A percentile compares a stretch with the other conserved stretches of the same genome.
These are phyloP conservation scores for Xestobium rufovillosum DNA, from an alignment of 2,888 invertebrate species.

Conservation along the genomic window DNA sequence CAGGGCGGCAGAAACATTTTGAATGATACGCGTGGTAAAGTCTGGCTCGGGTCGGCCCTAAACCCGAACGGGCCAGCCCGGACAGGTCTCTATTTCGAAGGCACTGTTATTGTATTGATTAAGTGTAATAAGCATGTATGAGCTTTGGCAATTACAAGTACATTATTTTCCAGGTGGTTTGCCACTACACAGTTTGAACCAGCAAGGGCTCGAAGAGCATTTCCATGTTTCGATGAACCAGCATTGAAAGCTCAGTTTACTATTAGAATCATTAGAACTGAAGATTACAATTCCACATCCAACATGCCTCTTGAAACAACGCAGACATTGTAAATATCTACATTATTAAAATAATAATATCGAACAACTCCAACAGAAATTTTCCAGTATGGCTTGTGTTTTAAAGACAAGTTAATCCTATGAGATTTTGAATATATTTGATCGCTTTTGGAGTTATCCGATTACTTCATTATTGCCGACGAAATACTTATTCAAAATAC, in stretches of 20 bases:
- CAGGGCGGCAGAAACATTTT: too few relatives aligned
- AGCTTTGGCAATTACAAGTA: too few relatives aligned
- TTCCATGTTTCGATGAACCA: conserved; percentile 74
- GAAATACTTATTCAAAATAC: too few relatives aligned
- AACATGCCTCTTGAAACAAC: conserved; percentile 24
- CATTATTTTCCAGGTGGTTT: conserved; percentile 36
- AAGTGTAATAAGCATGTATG: too few relatives aligned
- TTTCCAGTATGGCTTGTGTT: too few relatives aligned
- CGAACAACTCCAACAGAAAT: conserved; percentile 46
- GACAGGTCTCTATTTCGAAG: too few relatives aligned
- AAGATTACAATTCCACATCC: conserved; percentile 25
- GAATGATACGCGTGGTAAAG: too few relatives aligned
- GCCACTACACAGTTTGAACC: conserved; percentile 63
- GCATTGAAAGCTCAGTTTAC: conserved; percentile 50
- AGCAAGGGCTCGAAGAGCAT: conserved; percentile 57
- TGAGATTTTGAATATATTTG: conserved; percentile 22
- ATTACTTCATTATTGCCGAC: too few relatives aligned
- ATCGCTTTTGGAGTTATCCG: conserved; percentile 44
- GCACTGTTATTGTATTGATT: too few relatives aligned
- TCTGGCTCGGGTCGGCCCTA: too few relatives aligned
- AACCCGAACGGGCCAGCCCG: too few relatives aligned
- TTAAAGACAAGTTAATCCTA: too few relatives aligned
- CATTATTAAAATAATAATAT: conserved; percentile 28
- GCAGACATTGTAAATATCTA: not conserved
- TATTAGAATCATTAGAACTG: not conserved